Base-by-base conservation (phyloP, 2,888 invertebrate genomes). In the Fragum whitleyi region DNA sequence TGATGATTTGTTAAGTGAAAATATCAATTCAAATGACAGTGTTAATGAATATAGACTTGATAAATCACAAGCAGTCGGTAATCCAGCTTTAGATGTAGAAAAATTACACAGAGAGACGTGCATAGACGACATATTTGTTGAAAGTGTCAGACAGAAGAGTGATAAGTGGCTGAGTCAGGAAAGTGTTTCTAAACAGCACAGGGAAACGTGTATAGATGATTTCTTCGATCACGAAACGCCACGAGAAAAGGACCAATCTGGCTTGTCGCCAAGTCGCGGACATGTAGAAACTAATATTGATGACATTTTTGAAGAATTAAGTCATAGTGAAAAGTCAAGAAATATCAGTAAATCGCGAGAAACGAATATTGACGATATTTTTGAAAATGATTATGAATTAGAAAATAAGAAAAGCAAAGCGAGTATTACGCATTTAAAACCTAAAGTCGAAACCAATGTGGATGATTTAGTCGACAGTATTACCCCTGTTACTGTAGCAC, bases 221-320 rank as follows among this genome's bases (percentile, higher is more conserved):
- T 42, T 19, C 5, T 61, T 23, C 14, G 21, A 39, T 14, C 7
- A 9, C 39, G 14, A 39, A 39, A 9, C 39, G 14, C 14, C 14
- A 9, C 7, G 14, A 19, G n/a, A 47, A 9, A 9, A 14, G 5
- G 47, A 14, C 14, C 14, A 47, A 9, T 47, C 47, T 47, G 3
- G n/a, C 3, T 19, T 11, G n/a, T 62, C 62, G 14, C 11, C 62
- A 21, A 2, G 36, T 0, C 6, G 65, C 36, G 16, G 36, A 42
- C 6, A n/a, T 2, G 39, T 72, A 61, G 83, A 83, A 65, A 83
- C 79, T 16, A 74, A 79, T 32, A 68, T 79, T 28, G 83, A 79
- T 65, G 79, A 76, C 32, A 36, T 68, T 23, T 74, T 53, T 69
- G 70, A 79, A 65, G 29, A 62, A 65, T 9, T 19, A 36, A 23